Evolutionary conservation across 2,888 invertebrate species (phyloP), one percentile per base, ranked within the genome.

Genomic region (Rhingia campestris): DNA sequence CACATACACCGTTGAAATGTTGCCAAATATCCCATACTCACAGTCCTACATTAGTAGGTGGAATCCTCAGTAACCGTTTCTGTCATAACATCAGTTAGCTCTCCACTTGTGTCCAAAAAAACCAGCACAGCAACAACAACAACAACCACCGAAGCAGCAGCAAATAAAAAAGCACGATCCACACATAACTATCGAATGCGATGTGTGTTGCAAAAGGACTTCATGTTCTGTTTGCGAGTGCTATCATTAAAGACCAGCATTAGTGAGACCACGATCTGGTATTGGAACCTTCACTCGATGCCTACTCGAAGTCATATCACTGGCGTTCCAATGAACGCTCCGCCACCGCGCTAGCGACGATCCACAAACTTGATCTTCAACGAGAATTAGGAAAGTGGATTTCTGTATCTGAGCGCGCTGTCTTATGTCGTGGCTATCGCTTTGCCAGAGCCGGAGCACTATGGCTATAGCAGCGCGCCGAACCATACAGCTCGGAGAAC

Each of bases 231-330:
- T 51, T 70, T 59, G 67, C 37, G 6, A 73, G 74, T 12, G 43
- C 72, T 43, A 84, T 84, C 84, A 84, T 84, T 84, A 84, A 79
- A 84, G 84, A 58, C 47, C 84, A 74, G 64, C 80, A 84, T 84
- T 84, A 84, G 80, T 64, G 43, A 59, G 84, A 61, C 80, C 84
- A 84, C 80, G 84, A 84, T 84, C 75, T 75, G 56, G 35, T 63
- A 77, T 79, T 79, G 59, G 47, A 79, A 64, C 73, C 73, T 74
- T 79, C 79, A 69, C 79, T 73, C 30, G 66, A 69, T 79, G 63
- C 59, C 74, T 69, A 53, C 73, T 79, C 63, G 37, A 69, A 77
- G 77, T 73, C 84, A 74, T 76, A 76, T 84, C 69, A 54, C 33
- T 70, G 66, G 45, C 56, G 74, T 84, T 41, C 74, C 53, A 80